phyloP scores from a whole-genome alignment of 2,113 vertebrate genomes.

The Odontesthes bonariensis region DNA sequence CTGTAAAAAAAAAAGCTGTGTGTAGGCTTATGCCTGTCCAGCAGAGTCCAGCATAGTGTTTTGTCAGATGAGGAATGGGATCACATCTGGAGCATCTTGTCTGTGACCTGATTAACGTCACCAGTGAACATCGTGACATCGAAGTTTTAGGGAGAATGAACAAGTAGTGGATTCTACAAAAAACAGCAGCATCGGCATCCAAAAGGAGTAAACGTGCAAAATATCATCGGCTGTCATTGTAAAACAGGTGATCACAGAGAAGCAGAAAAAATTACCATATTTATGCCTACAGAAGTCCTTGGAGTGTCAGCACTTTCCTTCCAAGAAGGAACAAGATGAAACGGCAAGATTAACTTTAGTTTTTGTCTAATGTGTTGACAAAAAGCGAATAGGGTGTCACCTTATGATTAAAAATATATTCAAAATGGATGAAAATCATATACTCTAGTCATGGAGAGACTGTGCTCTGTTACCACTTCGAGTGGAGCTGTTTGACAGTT shows the following conservation, averaged over 20 bases:
- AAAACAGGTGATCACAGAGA: not conserved
- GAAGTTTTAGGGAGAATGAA: conserved; percentile 11
- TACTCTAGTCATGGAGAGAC: not conserved
- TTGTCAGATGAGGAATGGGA: conserved; percentile 36
- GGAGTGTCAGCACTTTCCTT: not conserved
- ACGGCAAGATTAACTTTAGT: not conserved
- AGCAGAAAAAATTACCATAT: not conserved
- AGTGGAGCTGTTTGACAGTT: not conserved
- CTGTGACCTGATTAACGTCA: conserved; percentile 48
- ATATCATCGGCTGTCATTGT: conserved; percentile 16
- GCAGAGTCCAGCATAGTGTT: conserved; percentile 11
- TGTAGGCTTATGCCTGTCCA: not conserved
- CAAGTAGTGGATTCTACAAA: not conserved
- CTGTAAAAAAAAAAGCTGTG: not conserved
- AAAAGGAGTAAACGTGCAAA: not conserved
- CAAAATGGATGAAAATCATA: not conserved
- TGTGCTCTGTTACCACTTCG: not conserved
- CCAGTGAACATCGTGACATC: conserved; percentile 21
- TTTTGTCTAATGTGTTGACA: not conserved
- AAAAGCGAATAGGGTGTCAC: no score
- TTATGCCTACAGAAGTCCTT: conserved; percentile 2
- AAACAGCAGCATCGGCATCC: not conserved
- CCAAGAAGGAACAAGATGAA: conserved; percentile 10
- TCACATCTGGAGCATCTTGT: conserved; percentile 48
- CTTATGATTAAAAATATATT: no score